These are phyloP conservation scores for Perdita meconis DNA, from an alignment of 2,888 invertebrate species.

Conservation along the genomic window DNA sequence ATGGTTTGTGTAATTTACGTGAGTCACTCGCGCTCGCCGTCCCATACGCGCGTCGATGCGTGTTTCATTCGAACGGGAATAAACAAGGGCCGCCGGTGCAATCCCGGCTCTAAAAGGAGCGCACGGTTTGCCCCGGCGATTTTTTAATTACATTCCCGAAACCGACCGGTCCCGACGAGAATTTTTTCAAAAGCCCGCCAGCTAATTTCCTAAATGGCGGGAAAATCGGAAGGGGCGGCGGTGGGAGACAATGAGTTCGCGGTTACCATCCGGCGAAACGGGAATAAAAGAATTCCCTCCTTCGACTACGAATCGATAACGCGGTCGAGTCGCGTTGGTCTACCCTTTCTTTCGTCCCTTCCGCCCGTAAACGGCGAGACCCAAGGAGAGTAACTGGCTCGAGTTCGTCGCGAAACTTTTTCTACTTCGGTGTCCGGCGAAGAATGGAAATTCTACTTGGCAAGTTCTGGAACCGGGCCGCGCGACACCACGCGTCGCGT, in stretches of 20 bases:
- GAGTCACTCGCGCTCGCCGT: constrained; percentile 48
- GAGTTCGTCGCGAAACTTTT: constrained; percentile 45
- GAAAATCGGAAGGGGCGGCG: constrained; percentile 38
- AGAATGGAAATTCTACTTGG: constrained; percentile 37
- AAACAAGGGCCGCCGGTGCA: constrained; percentile 17
- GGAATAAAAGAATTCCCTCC: constrained; percentile 62
- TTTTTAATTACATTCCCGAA: constrained; percentile 13
- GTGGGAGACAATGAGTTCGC: constrained; percentile 47
- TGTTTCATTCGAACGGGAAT: constrained; percentile 24
- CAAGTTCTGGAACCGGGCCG: background rate
- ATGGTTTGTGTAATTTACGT: constrained; percentile 62
- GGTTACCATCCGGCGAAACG: constrained; percentile 54
- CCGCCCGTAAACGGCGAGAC: constrained; percentile 14
- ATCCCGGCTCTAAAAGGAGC: constrained; percentile 34
- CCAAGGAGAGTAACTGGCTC: constrained; percentile 38
- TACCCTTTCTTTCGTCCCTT: constrained; percentile 43
- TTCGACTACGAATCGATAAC: constrained; percentile 65
- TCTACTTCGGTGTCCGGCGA: constrained; percentile 16
- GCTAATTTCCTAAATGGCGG: constrained; percentile 22
- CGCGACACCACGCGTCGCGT: too few species aligned
- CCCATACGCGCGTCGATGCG: constrained; percentile 33
- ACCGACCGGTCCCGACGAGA: background rate
- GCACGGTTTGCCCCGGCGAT: constrained; percentile 9
- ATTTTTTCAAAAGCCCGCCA: background rate
- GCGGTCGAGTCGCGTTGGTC: constrained; percentile 51